Conservation (phyloP, 2,113 vertebrate species). For the Oreocharis arfaki region DNA sequence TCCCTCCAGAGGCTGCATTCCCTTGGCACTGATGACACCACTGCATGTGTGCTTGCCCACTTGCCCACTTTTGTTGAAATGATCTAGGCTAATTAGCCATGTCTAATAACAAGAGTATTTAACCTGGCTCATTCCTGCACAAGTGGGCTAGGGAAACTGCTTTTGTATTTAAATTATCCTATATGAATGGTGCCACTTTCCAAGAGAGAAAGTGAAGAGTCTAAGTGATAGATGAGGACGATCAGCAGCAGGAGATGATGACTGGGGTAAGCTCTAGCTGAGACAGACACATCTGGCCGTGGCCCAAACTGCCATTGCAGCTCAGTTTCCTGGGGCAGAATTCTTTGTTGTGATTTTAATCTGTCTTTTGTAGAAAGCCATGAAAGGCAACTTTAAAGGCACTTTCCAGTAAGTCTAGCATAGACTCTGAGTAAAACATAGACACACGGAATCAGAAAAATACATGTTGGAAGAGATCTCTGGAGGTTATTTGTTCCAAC, state of each 20-base stretch:
- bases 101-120: not conserved
- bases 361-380: not conserved
- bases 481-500: not conserved
- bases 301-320: not conserved
- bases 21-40: not conserved
- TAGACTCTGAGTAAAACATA: not conserved
- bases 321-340: not conserved
- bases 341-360: not conserved
- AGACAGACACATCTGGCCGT: not conserved
- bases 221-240: not conserved
- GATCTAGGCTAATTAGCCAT: not conserved
- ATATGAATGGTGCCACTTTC: not conserved
- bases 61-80: not conserved
- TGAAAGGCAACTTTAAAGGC: not conserved
- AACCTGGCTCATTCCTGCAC: not conserved
- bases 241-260: not conserved
- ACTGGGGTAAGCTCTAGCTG: not conserved
- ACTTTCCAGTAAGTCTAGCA: not conserved
- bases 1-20: not conserved
- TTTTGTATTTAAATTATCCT: not conserved
- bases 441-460: not conserved
- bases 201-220: not conserved
- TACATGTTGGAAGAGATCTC: not conserved
- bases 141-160: not conserved
- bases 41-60: not conserved